Conservation (phyloP, 2,113 vertebrate genomes). For the Aramus guarauna region DNA sequence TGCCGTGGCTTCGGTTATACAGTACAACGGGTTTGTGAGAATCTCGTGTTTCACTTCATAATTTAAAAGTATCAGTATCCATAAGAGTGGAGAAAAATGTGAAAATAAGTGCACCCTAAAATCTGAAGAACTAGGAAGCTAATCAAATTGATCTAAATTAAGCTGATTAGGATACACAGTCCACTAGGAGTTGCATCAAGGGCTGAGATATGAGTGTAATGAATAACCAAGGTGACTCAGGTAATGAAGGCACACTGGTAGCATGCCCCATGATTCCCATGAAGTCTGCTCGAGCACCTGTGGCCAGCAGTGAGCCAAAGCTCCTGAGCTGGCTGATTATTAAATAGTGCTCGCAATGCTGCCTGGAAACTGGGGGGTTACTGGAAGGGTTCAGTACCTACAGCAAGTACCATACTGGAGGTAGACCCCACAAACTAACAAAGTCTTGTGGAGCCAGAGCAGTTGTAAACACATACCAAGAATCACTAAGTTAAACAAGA, state of each 20-base stretch:
- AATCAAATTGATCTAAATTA: not conserved
- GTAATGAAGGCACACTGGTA: not conserved
- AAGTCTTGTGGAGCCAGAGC: not conserved
- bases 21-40: accelerated
- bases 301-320: not conserved
- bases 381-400: not conserved
- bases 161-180: not conserved
- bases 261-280: accelerated
- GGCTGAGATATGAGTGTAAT: not conserved
- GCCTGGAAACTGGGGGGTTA: not conserved
- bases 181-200: not conserved
- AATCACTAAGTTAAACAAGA: not conserved
- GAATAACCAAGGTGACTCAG: not conserved
- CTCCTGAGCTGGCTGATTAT: not conserved
- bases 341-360: not conserved
- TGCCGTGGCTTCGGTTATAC: accelerated
- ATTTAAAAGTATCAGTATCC: not conserved
- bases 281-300: accelerated
- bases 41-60: accelerated
- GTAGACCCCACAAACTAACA: not conserved
- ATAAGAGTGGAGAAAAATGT: not conserved
- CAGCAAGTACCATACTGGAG: not conserved
- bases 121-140: not conserved
- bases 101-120: not conserved
- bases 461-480: not conserved